Conservation (phyloP, 2,888 invertebrate genomes). For the Scaptodrosophila latifasciaeformis region DNA sequence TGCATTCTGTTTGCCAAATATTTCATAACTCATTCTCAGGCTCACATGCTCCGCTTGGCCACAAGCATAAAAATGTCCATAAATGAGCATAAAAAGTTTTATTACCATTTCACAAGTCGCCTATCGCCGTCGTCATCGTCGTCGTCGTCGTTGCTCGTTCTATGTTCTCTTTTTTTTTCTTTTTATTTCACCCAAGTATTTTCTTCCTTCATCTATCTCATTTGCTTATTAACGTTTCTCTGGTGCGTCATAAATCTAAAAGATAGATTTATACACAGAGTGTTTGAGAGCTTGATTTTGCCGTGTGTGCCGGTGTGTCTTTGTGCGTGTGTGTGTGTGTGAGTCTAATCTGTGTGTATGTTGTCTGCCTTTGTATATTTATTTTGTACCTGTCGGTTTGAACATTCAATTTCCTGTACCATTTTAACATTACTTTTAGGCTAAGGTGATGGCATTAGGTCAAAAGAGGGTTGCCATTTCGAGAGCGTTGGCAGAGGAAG, state of each 20-base stretch:
- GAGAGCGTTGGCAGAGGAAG: too few species aligned
- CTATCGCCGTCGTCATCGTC: slow-evolving; percentile 13
- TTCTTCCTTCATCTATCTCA: slow-evolving; percentile 26
- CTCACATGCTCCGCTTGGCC: slow-evolving; percentile 17
- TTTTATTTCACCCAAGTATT: slow-evolving; percentile 3
- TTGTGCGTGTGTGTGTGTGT: slow-evolving; percentile 15
- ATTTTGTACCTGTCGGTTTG: slow-evolving; percentile 36
- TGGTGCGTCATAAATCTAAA: slow-evolving; percentile 55
- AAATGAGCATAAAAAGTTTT: slow-evolving; percentile 54
- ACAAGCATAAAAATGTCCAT: slow-evolving; percentile 52
- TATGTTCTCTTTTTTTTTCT: slow-evolving; percentile 9
- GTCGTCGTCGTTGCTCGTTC: not conserved
- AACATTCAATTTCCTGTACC: slow-evolving; percentile 56
- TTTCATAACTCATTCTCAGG: slow-evolving; percentile 55
- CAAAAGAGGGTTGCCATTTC: too few species aligned
- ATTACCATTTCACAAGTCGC: slow-evolving; percentile 55
- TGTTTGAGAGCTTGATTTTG: too few species aligned
- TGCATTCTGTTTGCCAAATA: slow-evolving; percentile 40
- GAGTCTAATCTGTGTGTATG: slow-evolving; percentile 2
- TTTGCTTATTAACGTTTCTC: slow-evolving; percentile 61
- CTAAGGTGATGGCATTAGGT: too few species aligned
- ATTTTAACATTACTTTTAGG: not conserved
- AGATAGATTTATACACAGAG: slow-evolving; percentile 46
- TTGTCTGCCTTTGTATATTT: slow-evolving; percentile 22
- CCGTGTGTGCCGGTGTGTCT: slow-evolving; percentile 20